A percentile compares a stretch with the other conserved stretches of the same genome.
These are phyloP conservation scores for Lasioglossum figueresi DNA, from an alignment of 2,888 invertebrate species.

Conservation along the genomic window DNA sequence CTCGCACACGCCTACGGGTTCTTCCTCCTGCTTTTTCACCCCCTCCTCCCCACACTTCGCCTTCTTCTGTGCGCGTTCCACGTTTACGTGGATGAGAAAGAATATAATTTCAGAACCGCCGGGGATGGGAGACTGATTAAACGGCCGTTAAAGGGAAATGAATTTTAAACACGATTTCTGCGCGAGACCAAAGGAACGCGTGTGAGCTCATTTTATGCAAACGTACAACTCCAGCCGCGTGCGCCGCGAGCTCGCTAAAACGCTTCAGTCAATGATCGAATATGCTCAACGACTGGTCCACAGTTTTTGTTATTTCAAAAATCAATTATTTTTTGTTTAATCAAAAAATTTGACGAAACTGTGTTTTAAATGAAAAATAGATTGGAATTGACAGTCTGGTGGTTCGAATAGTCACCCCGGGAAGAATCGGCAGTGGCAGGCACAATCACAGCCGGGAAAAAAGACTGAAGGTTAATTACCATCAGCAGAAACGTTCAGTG, in stretches of 20 bases:
- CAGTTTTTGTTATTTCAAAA: not conserved
- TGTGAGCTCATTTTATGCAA: not conserved
- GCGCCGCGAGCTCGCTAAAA: not conserved
- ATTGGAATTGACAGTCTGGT: not conserved
- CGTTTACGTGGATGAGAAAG: not conserved
- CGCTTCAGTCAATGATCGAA: not conserved
- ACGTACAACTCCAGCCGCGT: not conserved
- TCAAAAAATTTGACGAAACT: not conserved
- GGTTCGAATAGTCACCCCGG: not conserved
- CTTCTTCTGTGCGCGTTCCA: slow-evolving; percentile 1
- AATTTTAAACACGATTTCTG: slow-evolving; percentile 48
- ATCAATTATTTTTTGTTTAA: too few species aligned
- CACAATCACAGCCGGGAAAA: not conserved
- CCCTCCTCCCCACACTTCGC: not conserved
- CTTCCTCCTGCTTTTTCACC: not conserved
- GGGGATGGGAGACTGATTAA: slow-evolving; percentile 32
- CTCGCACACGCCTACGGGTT: slow-evolving; percentile 4
- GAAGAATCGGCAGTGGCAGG: not conserved
- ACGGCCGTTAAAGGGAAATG: slow-evolving; percentile 44
- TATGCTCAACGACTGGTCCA: not conserved
- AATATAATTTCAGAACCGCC: slow-evolving; percentile 30
- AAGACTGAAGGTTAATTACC: not conserved
- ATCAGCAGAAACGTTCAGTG: not conserved
- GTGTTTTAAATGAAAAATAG: not conserved
- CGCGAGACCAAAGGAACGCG: not conserved